These are phyloP conservation scores for Adoxophyes honmai DNA, from an alignment of 1,140 invertebrate genomes.

Conservation along the genomic window DNA sequence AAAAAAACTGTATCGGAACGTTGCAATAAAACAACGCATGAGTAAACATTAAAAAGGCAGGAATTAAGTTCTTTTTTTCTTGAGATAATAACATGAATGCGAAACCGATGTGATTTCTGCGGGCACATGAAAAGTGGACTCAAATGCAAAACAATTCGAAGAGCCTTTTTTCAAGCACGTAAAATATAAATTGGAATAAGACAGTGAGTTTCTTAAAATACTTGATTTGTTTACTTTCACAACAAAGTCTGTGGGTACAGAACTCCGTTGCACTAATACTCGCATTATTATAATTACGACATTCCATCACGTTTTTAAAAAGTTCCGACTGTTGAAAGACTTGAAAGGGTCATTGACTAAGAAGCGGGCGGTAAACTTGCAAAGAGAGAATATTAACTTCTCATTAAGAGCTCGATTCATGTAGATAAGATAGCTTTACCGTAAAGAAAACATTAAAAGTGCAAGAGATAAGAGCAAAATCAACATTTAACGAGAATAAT, in stretches of 20 bases:
- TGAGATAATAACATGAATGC: constrained; percentile 13
- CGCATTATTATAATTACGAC: too few species aligned
- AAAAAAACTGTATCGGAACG: not conserved
- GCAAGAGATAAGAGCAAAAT: not conserved
- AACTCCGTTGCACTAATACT: too few species aligned
- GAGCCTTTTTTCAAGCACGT: too few species aligned
- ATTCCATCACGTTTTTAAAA: too few species aligned
- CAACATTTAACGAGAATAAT: not conserved
- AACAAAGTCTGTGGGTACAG: too few species aligned
- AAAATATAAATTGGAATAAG: too few species aligned
- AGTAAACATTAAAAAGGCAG: constrained; percentile 16
- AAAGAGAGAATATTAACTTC: not conserved
- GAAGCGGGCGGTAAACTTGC: not conserved
- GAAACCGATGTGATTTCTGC: not conserved
- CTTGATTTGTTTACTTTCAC: too few species aligned
- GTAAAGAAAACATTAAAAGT: constrained; percentile 8
- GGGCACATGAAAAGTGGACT: not conserved
- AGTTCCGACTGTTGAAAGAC: too few species aligned
- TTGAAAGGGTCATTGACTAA: too few species aligned
- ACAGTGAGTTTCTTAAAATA: too few species aligned
- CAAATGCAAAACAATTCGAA: too few species aligned
- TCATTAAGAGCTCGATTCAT: constrained; percentile 13
- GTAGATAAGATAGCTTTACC: constrained; percentile 2
- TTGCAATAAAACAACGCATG: constrained; percentile 4
- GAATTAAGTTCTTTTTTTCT: constrained; percentile 4